Percentiles rank a stretch among this genome's conserved stretches.
Evolutionary conservation across 2,888 invertebrate species (phyloP).

Genomic region (Brachypalpus laphriformis): DNA sequence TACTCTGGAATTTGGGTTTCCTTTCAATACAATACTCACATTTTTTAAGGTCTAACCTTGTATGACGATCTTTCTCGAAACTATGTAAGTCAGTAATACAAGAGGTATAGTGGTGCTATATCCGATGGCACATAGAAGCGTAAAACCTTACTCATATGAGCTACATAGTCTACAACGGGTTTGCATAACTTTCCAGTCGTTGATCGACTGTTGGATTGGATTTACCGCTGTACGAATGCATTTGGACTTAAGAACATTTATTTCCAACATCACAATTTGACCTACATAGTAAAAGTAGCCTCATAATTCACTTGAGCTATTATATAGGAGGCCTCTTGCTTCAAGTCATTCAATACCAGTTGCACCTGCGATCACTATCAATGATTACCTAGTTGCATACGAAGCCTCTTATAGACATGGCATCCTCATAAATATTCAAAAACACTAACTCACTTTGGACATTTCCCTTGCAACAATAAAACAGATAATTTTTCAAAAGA

Average conservation of each 20-base stretch:
- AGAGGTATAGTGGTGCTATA: no score
- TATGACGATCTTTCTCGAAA: no score
- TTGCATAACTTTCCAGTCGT: not conserved
- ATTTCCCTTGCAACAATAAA: conserved; percentile 8
- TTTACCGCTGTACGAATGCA: not conserved
- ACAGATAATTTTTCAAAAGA: conserved; percentile 15
- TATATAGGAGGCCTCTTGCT: not conserved
- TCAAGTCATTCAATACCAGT: not conserved
- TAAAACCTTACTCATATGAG: not conserved
- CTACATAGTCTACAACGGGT: not conserved
- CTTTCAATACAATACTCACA: no score
- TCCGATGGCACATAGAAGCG: no score
- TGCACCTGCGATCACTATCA: not conserved
- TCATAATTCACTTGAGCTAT: not conserved
- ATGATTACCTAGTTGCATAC: not conserved
- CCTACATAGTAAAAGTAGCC: not conserved
- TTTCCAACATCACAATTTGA: not conserved
- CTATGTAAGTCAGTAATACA: no score
- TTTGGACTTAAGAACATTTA: not conserved
- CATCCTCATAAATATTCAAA: conserved; percentile 41
- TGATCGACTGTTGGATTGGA: not conserved
- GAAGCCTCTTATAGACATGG: not conserved
- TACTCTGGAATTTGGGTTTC: no score
- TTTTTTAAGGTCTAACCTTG: no score
- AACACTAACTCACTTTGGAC: not conserved